These are phyloP conservation scores for Myiagra hebetior DNA, from an alignment of 2,113 vertebrate species.

Conservation along the genomic window DNA sequence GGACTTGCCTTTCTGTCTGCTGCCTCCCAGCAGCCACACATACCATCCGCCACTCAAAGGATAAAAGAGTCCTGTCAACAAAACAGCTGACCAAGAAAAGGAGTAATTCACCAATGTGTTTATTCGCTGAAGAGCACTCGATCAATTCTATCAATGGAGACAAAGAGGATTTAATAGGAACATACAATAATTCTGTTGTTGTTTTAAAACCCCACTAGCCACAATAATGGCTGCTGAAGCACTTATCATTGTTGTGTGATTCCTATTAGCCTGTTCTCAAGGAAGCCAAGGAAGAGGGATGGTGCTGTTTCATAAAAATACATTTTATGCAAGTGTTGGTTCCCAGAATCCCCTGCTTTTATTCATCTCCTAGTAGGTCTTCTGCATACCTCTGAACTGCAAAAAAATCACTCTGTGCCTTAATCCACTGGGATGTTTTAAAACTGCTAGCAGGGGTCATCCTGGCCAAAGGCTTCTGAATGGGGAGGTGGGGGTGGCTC, in stretches of 20 bases:
- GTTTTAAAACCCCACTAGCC: background rate
- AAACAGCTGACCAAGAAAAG: background rate
- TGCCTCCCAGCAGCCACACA: conserved; percentile 24
- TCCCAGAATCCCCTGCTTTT: background rate
- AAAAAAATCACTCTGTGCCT: background rate
- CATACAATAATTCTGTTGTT: background rate
- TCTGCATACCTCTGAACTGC: background rate
- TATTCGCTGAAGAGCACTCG: background rate
- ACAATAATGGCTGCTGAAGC: background rate
- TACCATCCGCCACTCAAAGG: background rate
- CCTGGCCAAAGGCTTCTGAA: background rate
- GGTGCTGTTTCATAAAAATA: background rate
- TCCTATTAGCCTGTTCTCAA: background rate
- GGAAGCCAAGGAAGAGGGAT: background rate
- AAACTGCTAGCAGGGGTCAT: background rate
- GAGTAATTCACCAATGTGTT: background rate
- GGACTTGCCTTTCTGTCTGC: background rate
- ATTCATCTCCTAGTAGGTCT: background rate
- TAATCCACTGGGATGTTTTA: background rate
- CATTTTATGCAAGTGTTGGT: background rate
- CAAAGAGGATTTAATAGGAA: background rate
- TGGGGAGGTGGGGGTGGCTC: background rate
- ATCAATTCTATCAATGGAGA: background rate
- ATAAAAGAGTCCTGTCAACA: conserved; percentile 18
- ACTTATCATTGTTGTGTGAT: background rate